Evolutionary conservation across 2,888 invertebrate species (phyloP).

Genomic region (Mimumesa dahlbomi): DNA sequence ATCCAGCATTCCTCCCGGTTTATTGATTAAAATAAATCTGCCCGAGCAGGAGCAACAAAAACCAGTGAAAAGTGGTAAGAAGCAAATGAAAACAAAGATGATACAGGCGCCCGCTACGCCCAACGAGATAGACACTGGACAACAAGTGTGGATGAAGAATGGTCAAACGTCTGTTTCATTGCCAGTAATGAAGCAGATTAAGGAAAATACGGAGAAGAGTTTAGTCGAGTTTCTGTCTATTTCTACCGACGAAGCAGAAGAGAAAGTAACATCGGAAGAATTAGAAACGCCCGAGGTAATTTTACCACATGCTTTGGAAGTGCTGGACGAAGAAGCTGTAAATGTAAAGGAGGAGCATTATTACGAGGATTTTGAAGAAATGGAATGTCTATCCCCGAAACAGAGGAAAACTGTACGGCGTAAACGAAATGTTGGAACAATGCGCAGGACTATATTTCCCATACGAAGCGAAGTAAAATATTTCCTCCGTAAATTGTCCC

Average conservation of each 20-base stretch:
- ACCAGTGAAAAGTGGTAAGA: conserved; percentile 48
- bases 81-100: conserved; percentile 50
- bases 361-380: conserved; percentile 55
- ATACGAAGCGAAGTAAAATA: conserved; percentile 72
- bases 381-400: conserved; percentile 31
- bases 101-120: conserved; percentile 16
- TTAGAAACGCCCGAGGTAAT: conserved; percentile 56
- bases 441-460: conserved; percentile 74
- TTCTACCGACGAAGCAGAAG: conserved; percentile 47
- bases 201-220: conserved; percentile 41
- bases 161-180: conserved; percentile 22
- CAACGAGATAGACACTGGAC: conserved; percentile 26
- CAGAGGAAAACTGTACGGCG: conserved; percentile 24
- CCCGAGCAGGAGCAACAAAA: conserved; percentile 69
- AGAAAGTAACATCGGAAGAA: conserved; percentile 39
- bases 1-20: conserved; percentile 77
- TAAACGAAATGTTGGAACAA: conserved; percentile 62
- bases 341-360: conserved; percentile 53
- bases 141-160: conserved; percentile 47
- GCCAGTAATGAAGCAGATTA: conserved; percentile 31
- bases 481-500: conserved; percentile 74
- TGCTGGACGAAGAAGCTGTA: conserved; percentile 39
- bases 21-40: conserved; percentile 77
- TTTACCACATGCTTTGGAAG: conserved; percentile 48
- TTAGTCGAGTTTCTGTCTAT: conserved; percentile 60